Evolutionary conservation across 2,113 vertebrate species (phyloP), one percentile per base, ranked within the genome.

Genomic region (Corynorhinus townsendii): DNA sequence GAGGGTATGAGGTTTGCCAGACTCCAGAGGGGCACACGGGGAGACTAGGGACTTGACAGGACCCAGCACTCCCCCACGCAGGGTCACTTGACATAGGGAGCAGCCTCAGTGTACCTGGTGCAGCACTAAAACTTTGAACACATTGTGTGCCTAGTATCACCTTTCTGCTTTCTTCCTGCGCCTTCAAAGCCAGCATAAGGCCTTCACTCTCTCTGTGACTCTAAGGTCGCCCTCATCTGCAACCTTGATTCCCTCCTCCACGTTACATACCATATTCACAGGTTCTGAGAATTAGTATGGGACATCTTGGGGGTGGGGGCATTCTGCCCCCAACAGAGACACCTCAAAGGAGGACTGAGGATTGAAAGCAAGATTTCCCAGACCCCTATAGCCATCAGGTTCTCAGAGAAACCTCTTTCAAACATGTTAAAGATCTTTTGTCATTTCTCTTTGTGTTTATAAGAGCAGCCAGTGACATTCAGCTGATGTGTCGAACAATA

Each of bases 31-130:
- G 68, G 19, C 20, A 12, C 0, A 0, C 26, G 9, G 66, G 40
- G 0, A 56, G 1, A 0, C 0, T 0, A 43, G n/a, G 76, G 0
- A 0, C n/a, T 80, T 35, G 0, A 0, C 5, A 2, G 77, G 11
- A 30, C 84, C 93, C 80, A 30, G 62, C 47, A 0, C 2, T 69
- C 0, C 0, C 95, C 97, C 82, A 68, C 35, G 7, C 35, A 5
- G 28, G 0, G 14, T 71, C 69, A 45, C 80, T 14, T 0, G 75
- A 73, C 66, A 2, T 0, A 3, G 35, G 76, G 49, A 19, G 40
- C 33, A 68, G 85, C 19, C 0, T 0, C 0, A 16, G 45, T 35
- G 91, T 84, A 26, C 56, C 52, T 19, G 20, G n/a, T 28, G 14
- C 19, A 56, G 16, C 47, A 28, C 43, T 56, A 9, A n/a, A 19